Percentiles rank a stretch among this genome's conserved stretches.
Conservation (phyloP, 2,797 vertebrate genomes). For the Platyrinchus mystaceus region DNA sequence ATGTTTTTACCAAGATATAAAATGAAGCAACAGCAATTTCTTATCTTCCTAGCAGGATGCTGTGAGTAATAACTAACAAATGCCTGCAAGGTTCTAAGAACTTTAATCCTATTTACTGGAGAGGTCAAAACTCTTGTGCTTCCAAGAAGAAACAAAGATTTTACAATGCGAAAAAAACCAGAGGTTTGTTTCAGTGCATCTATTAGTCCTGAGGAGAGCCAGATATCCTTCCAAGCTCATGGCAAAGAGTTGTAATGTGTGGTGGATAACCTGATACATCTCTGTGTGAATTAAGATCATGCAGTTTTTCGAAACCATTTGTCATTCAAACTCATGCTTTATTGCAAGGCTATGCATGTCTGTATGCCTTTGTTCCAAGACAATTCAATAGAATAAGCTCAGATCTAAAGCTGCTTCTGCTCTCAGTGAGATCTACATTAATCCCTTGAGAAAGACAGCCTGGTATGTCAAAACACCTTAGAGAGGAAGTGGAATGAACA, state of each 20-base stretch:
- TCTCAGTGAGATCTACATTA: background rate
- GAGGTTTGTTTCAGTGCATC: background rate
- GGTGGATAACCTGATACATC: background rate
- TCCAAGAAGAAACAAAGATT: slow-evolving; percentile 27
- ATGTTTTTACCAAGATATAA: background rate
- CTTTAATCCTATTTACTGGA: slow-evolving; percentile 29
- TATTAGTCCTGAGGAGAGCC: background rate
- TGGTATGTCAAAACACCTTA: background rate
- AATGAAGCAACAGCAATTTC: slow-evolving; percentile 26
- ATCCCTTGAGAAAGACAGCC: background rate
- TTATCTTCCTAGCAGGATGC: slow-evolving; percentile 31
- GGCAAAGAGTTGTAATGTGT: background rate
- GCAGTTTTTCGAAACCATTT: background rate
- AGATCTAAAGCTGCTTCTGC: background rate
- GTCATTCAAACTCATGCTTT: background rate
- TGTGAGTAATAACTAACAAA: slow-evolving; percentile 43
- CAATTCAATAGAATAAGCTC: background rate
- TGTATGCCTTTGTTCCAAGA: background rate
- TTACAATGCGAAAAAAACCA: background rate
- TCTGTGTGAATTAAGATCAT: background rate
- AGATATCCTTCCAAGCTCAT: background rate
- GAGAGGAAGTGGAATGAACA: background rate
- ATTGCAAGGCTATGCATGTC: background rate
- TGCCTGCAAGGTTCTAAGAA: slow-evolving; percentile 32
- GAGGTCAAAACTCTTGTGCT: slow-evolving; percentile 24